Evolutionary conservation across 2,888 invertebrate species (phyloP).

Genomic region (Lymantria monacha): DNA sequence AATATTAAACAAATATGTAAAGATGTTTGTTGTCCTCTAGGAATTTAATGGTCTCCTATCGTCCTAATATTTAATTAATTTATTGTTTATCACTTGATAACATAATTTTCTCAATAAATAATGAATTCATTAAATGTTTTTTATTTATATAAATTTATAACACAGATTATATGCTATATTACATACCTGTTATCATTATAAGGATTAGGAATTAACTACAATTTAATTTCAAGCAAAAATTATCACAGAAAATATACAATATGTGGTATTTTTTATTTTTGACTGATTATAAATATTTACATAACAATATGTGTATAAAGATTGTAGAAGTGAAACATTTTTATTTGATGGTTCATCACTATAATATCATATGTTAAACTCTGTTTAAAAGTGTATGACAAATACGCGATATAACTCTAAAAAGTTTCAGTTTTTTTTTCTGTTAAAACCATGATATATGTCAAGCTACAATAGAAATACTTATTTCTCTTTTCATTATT

Average conservation of each 20-base stretch:
- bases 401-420: no score
- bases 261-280: not conserved
- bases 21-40: conserved; percentile 57
- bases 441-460: no score
- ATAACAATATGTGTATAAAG: not conserved
- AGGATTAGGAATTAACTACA: not conserved
- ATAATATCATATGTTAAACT: no score
- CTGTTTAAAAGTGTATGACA: no score
- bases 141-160: conserved; percentile 20
- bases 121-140: conserved; percentile 53
- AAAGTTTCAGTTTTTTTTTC: no score
- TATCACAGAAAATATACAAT: conserved; percentile 26
- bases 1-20: conserved; percentile 58
- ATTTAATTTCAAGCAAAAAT: conserved; percentile 6
- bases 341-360: no score
- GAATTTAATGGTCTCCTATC: conserved; percentile 63
- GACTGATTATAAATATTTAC: not conserved
- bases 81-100: conserved; percentile 80
- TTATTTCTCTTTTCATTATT: no score
- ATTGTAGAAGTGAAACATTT: no score
- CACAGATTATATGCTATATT: not conserved
- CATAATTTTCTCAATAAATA: conserved; percentile 78
- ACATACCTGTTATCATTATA: not conserved
- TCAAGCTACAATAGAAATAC: no score
- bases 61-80: conserved; percentile 71